phyloP scores from a whole-genome alignment of 2,113 vertebrate genomes.

The Aegypius monachus region DNA sequence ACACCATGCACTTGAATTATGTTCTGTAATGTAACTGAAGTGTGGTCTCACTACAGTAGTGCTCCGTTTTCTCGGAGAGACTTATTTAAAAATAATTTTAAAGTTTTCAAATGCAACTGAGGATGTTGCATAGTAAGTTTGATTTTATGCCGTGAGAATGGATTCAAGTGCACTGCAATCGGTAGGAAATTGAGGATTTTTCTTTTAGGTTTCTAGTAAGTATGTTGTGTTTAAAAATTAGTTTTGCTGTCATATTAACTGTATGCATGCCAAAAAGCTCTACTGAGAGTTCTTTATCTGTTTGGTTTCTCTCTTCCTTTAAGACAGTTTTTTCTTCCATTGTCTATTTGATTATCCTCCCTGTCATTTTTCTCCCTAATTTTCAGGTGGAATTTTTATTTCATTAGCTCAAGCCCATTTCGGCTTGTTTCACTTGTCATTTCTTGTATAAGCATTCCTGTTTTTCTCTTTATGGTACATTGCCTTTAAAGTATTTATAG shows the following conservation, averaged over 20 bases:
- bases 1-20: not conserved
- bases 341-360: not conserved
- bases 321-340: not conserved
- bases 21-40: not conserved
- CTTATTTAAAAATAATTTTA: not conserved
- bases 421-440: not conserved
- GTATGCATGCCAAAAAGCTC: not conserved
- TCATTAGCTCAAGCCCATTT: constrained; percentile 15
- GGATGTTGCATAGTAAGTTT: not conserved
- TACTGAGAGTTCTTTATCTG: not conserved
- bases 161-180: not conserved
- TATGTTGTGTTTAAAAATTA: not conserved
- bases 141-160: not conserved
- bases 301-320: not conserved
- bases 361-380: constrained; percentile 23
- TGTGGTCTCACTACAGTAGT: not conserved
- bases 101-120: not conserved
- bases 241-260: not conserved
- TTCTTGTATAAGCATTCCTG: constrained; percentile 8
- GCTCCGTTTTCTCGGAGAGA: not conserved
- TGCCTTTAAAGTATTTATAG: not conserved
- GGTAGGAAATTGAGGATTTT: not conserved
- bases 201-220: not conserved
- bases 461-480: not conserved
- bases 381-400: constrained; percentile 24